Evolutionary conservation across 2,888 invertebrate genomes (phyloP), one percentile per base, ranked within the genome.

Genomic region (Digitonthophagus gazella): DNA sequence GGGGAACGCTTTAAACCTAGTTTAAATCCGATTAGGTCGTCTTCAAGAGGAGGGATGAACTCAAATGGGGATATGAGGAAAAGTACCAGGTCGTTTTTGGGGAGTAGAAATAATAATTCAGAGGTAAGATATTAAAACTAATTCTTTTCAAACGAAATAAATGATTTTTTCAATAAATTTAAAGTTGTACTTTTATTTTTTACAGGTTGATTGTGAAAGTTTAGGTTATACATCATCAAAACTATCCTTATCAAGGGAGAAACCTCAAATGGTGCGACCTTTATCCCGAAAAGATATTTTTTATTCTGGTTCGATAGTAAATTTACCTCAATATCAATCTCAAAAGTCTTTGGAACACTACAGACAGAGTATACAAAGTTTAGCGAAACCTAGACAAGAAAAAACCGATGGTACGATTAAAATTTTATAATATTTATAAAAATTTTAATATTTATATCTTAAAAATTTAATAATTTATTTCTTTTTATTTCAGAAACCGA

Each of bases 241-340:
- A 79, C 79, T 90, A 69, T 91, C 90, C 14, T 73, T 81, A 69
- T 76, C 81, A 15, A 78, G 80, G 20, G 88, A 88, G 76, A 86
- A 86, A 72, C 85, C 87, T 63, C 85, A 90, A 73, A 93, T 95
- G 86, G 91, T 95, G 14, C 89, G 96, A 15, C 97, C 97, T 2
- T 84, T 98, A 84, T 96, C 96, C 4, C 88, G 97, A 67, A 96
- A 97, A 80, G 98, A 98, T 83, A 97, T 98, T 78, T 98, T 98
- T 86, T 98, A 98, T 84, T 96, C 96, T 1, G 97, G 98, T 22
- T 97, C 97, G 63, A 93, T 98, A 18, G 87, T 92, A 71, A 95
- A 98, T 84, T 87, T 98, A 76, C 95, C 95, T 0, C 96, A 97
- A 83, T 97, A 92, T 84, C 93, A 94, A 81, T 95, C 95, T 70